Base-by-base conservation (phyloP, 2,888 invertebrate genomes). In the Nomada hirtipes region DNA sequence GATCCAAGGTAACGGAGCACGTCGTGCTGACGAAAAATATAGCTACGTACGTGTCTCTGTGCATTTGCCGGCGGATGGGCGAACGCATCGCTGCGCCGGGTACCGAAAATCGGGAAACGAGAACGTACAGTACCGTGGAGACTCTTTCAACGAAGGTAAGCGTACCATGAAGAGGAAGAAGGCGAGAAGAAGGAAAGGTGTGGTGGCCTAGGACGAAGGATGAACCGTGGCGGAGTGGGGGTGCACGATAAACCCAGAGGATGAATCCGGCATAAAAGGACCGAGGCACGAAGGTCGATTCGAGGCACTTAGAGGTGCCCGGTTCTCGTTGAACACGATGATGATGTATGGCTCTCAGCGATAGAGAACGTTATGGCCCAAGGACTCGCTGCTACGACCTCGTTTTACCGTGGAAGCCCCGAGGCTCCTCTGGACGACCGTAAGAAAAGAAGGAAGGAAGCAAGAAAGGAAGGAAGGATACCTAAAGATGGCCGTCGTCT, bases 321-420 rank as follows among this genome's bases (percentile, higher is more conserved):
- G 86, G 70, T 80, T 85, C 89, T 88, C 89, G 89, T 89, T 84
- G 85, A 89, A 87, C 86, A 89, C 89, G 89, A 91, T 89, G 91
- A 91, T 91, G 91, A 91, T 91, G 90, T 91, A 91, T 90, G 89
- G 90, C 88, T 88, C 90, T 90, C 84, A 76, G 79, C 88, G 89
- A 89, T 86, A 83, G 88, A 86, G 81, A 81, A 86, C 76, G 90
- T 86, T 89, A 85, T 69, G 85, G 83, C 74, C 78, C 78, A 75
- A 83, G 83, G 88, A 84, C 83, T 86, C 69, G 76, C 68, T 68
- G 74, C 70, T 85, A 87, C 86, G 83, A 86, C 83, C 86, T 86
- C 86, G 89, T 88, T 88, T 85, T 76, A 84, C 29, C 78, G 53
- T 79, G 76, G 87, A 83, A 85, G 85, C 84, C 69, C 79, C 68